Conservation (phyloP, 1,140 invertebrate species). For the Meloidogyne floridensis region DNA sequence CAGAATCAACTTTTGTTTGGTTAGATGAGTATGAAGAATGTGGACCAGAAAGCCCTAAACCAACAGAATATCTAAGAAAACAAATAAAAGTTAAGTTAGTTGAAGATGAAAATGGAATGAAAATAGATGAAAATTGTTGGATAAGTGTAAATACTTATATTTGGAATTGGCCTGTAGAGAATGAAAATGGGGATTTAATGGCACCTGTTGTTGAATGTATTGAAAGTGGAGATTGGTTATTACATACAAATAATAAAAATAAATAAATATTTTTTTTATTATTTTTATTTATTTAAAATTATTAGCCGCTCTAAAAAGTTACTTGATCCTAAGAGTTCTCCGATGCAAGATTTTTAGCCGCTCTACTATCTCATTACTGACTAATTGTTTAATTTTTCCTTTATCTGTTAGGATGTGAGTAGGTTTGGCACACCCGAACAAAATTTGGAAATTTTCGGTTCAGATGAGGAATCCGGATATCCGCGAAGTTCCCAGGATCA, state of each 20-base stretch:
- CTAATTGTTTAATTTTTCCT: too few relatives aligned
- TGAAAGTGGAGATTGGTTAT: slow-evolving; percentile 5
- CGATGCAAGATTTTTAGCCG: too few relatives aligned
- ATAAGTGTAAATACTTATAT: slow-evolving; percentile 14
- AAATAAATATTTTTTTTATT: background rate
- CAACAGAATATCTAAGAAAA: slow-evolving; percentile 26
- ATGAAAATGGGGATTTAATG: slow-evolving; percentile 8
- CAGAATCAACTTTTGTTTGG: slow-evolving; percentile 7
- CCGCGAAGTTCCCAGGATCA: too few relatives aligned
- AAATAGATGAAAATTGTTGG: slow-evolving; percentile 3
- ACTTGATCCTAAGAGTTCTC: too few relatives aligned
- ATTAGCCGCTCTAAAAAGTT: too few relatives aligned
- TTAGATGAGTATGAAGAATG: slow-evolving; percentile 29
- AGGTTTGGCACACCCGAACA: too few relatives aligned
- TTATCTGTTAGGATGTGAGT: too few relatives aligned
- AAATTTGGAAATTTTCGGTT: too few relatives aligned
- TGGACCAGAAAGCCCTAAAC: slow-evolving; percentile 3
- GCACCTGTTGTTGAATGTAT: background rate
- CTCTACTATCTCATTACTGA: too few relatives aligned
- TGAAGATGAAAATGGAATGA: background rate
- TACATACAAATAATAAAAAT: background rate
- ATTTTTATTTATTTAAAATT: too few relatives aligned
- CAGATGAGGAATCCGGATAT: too few relatives aligned
- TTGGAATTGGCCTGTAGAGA: slow-evolving; percentile 19
- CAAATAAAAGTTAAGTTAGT: slow-evolving; percentile 12